A percentile compares a stretch with the other conserved stretches of the same genome.
These are phyloP conservation scores for Oryzias javanicus DNA, from an alignment of 2,113 vertebrate genomes.

Conservation along the genomic window DNA sequence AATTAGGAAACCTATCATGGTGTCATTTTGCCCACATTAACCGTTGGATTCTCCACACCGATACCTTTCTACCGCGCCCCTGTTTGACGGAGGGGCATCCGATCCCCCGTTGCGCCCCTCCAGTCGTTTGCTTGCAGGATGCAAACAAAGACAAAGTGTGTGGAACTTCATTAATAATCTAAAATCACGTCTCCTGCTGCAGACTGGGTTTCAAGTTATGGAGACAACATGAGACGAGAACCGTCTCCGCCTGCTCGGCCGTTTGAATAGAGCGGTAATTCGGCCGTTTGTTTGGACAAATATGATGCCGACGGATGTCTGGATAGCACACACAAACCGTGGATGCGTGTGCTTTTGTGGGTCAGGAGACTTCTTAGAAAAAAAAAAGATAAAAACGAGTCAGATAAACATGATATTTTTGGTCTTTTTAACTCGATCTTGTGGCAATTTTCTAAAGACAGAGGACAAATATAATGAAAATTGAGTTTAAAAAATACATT, in stretches of 20 bases:
- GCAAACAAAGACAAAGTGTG: constrained; percentile 37
- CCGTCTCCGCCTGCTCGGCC: constrained; percentile 35
- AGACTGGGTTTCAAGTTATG: constrained; percentile 49
- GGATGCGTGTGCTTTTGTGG: background rate
- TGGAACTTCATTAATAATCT: constrained; percentile 63
- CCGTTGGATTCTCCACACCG: constrained; percentile 52
- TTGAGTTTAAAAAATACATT: too few species aligned
- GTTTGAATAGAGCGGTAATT: constrained; percentile 16
- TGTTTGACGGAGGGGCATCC: constrained; percentile 44
- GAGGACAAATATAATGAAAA: too few species aligned
- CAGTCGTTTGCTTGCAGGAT: constrained; percentile 30
- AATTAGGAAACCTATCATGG: constrained; percentile 61
- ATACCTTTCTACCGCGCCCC: constrained; percentile 42
- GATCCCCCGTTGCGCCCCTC: constrained; percentile 36
- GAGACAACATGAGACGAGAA: constrained; percentile 39
- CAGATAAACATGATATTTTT: too few species aligned
- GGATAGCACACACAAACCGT: background rate
- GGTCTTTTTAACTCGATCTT: too few species aligned
- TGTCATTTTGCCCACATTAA: constrained; percentile 58
- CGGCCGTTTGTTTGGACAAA: constrained; percentile 29
- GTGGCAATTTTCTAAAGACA: too few species aligned
- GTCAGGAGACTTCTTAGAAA: background rate
- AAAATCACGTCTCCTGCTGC: constrained; percentile 45
- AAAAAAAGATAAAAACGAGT: background rate
- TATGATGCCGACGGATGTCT: constrained; percentile 8